Percentiles rank a stretch among this genome's conserved stretches.
Evolutionary conservation across 2,888 invertebrate genomes (phyloP).

Genomic region (Phanerotoma sp.): DNA sequence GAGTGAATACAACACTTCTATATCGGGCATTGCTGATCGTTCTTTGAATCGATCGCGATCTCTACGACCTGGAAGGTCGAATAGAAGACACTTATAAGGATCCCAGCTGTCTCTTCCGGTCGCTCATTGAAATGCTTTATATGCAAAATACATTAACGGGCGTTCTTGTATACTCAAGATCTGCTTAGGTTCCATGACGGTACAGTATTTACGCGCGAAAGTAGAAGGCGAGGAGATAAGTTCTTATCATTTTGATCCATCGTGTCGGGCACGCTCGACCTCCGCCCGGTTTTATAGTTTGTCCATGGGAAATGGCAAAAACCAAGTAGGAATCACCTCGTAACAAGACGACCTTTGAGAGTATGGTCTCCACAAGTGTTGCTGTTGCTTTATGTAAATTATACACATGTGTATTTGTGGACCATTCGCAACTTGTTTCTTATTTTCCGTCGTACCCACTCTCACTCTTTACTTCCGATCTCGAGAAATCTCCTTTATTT

Average conservation of each 20-base stretch:
- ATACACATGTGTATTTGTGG: slow-evolving; percentile 29
- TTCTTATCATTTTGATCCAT: slow-evolving; percentile 47
- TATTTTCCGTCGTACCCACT: slow-evolving; percentile 7
- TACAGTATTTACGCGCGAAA: slow-evolving; percentile 32
- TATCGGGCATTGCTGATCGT: background rate
- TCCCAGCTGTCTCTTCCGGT: slow-evolving; percentile 16
- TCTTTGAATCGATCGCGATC: slow-evolving; percentile 11
- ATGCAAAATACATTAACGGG: slow-evolving; percentile 20
- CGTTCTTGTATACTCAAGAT: slow-evolving; percentile 4
- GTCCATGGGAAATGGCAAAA: slow-evolving; percentile 50
- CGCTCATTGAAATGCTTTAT: slow-evolving; percentile 10
- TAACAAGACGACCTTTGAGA: slow-evolving; percentile 34
- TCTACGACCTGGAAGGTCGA: slow-evolving; percentile 12
- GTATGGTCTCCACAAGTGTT: no score
- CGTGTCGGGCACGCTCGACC: slow-evolving; percentile 40
- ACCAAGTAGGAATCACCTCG: slow-evolving; percentile 36
- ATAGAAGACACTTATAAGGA: slow-evolving; percentile 2
- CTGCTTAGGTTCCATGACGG: slow-evolving; percentile 7
- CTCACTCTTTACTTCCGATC: slow-evolving; percentile 15
- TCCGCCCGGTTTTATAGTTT: slow-evolving; percentile 43
- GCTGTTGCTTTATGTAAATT: slow-evolving; percentile 33
- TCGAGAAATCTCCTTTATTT: slow-evolving; percentile 21
- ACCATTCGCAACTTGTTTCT: slow-evolving; percentile 11
- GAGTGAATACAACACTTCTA: background rate
- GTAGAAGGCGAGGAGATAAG: slow-evolving; percentile 21